A percentile compares a stretch with the other conserved stretches of the same genome.
Conservation (phyloP, 1,140 invertebrate species). For the Tetramorium alpestre region DNA sequence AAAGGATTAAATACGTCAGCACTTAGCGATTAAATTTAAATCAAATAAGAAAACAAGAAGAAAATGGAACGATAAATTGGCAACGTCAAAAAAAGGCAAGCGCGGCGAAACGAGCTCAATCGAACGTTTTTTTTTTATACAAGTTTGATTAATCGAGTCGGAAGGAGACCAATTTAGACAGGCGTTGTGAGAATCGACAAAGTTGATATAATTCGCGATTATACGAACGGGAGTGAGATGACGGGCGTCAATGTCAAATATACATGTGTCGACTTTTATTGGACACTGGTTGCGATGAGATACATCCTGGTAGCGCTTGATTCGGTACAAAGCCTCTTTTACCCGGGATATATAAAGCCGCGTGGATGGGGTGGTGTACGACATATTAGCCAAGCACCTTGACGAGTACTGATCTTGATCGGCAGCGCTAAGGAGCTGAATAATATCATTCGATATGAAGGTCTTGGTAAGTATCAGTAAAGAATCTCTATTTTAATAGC, state of each 20-base stretch:
- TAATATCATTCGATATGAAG: slow-evolving; percentile 67
- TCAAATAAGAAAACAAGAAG: not conserved
- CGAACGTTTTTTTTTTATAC: slow-evolving; percentile 7
- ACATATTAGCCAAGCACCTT: slow-evolving; percentile 70
- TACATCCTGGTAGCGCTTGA: slow-evolving; percentile 40
- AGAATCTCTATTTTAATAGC: not conserved
- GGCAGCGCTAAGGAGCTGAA: slow-evolving; percentile 74
- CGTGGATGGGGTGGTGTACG: slow-evolving; percentile 45
- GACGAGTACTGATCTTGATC: slow-evolving; percentile 75
- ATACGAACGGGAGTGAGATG: slow-evolving; percentile 19
- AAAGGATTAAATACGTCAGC: not conserved
- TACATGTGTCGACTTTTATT: slow-evolving; percentile 61
- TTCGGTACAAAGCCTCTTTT: slow-evolving; percentile 61
- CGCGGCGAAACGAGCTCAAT: not conserved
- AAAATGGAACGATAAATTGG: not conserved
- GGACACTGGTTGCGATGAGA: slow-evolving; percentile 48
- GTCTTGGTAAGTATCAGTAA: slow-evolving; percentile 68
- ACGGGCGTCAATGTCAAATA: slow-evolving; percentile 73
- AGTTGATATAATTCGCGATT: not conserved
- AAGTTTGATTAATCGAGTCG: slow-evolving; percentile 9
- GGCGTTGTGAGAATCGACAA: not conserved
- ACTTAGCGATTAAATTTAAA: not conserved
- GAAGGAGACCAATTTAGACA: not conserved
- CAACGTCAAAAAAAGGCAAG: not conserved
- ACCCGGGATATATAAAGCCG: slow-evolving; percentile 69